Evolutionary conservation across 2,888 invertebrate species (phyloP).

Genomic region (Microchrysa polita): DNA sequence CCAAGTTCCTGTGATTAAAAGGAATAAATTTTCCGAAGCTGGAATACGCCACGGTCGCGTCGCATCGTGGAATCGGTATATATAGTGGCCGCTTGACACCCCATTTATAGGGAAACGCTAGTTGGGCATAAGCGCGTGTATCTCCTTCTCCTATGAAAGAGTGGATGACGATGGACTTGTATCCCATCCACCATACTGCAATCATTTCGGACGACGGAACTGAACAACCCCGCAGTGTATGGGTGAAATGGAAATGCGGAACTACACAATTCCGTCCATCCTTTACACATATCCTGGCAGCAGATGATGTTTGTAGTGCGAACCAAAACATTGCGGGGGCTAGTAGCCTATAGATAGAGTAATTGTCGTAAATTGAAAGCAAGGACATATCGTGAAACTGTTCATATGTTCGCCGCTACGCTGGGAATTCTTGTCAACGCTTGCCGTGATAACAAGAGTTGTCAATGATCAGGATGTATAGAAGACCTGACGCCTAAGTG

Average conservation of each 20-base stretch:
- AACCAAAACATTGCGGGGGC: slow-evolving; percentile 14
- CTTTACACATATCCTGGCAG: slow-evolving; percentile 14
- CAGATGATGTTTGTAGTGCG: slow-evolving; percentile 39
- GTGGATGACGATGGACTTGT: background rate
- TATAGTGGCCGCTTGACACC: slow-evolving; percentile 23
- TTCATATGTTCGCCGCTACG: slow-evolving; percentile 22
- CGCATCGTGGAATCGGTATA: background rate
- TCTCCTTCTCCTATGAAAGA: too few relatives aligned
- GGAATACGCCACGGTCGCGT: too few relatives aligned
- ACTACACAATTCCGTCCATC: slow-evolving; percentile 13
- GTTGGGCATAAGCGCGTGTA: slow-evolving; percentile 17
- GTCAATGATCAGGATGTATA: too few relatives aligned
- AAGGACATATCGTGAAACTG: slow-evolving; percentile 41
- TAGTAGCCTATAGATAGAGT: slow-evolving; percentile 40
- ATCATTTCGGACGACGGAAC: too few relatives aligned
- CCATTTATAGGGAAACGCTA: slow-evolving; percentile 30
- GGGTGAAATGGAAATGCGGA: background rate
- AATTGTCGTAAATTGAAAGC: slow-evolving; percentile 46
- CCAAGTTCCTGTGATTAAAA: slow-evolving; percentile 42
- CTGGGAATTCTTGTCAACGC: slow-evolving; percentile 30
- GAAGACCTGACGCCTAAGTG: too few relatives aligned
- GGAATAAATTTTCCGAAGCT: slow-evolving; percentile 36
- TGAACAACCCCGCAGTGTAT: too few relatives aligned
- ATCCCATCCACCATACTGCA: background rate
- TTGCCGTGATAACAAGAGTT: background rate